Evolutionary conservation across 2,888 invertebrate genomes (phyloP), one percentile per base, ranked within the genome.

Genomic region (Drosophila pseudotalamancana): DNA sequence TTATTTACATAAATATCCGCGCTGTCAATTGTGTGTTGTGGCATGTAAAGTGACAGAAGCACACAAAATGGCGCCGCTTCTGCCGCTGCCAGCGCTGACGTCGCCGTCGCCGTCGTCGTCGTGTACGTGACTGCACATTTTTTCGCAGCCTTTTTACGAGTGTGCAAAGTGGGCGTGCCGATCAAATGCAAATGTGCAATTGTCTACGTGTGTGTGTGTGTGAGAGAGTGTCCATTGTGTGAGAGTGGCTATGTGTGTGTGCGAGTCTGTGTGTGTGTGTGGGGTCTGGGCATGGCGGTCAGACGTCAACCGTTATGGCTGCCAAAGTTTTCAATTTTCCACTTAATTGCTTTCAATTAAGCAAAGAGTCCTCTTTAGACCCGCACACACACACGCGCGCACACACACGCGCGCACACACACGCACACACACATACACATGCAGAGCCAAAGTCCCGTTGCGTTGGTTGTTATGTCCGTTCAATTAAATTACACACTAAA

Each of bases 331-430:
- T 83, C 83, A 83, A 83, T 83, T 83, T 83, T 83, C 87, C 83
- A 84, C 83, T 83, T 83, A 83, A 83, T 83, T 83, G 83, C 87
- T 83, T 83, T 83, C 83, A 83, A 83, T 83, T 83, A 83, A 87
- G 87, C 87, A 84, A 87, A 83, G 83, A 83, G 83, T 77, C 65
- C 83, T 83, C 83, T 83, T 83, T 87, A 83, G 83, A 73, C 71
- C 67, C 67, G 51, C 35, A 43, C 63, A 51, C 45, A 62, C 46
- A 48, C 14, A 54, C 34, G 18, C 32, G 32, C 14, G 8, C 27
- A 50, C 23, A 16, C 32, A 35, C 29, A 34, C 21, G 48, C 43
- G 50, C 31, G n/a, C 14, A 5, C 37, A 3, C 12, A 12, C 25
- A 48, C 49, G 5, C 18, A 25, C 29, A 29, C 12, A 43, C 37